A percentile compares a stretch with the other conserved stretches of the same genome.
Conservation (phyloP, 23 tunicate genomes). For the Trididemnum clinides region DNA sequence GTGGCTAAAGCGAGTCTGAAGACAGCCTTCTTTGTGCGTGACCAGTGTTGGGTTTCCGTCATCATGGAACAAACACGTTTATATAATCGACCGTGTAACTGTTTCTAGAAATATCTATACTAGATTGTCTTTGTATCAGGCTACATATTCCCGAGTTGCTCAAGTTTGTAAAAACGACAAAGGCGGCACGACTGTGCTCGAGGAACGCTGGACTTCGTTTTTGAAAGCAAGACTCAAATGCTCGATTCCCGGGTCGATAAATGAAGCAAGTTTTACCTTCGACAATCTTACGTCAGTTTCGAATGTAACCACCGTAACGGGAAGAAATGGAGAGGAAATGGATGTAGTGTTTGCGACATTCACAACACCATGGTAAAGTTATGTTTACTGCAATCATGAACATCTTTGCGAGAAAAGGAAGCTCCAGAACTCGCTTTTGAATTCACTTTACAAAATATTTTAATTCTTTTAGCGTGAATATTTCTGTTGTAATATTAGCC, state of each 20-base stretch:
- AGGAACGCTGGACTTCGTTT: slow-evolving; percentile 69
- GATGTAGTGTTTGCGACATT: slow-evolving; percentile 85
- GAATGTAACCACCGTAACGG: slow-evolving; percentile 55
- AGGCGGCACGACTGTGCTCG: slow-evolving; percentile 59
- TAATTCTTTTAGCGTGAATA: too few species aligned
- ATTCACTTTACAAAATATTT: too few species aligned
- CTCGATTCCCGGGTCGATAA: slow-evolving; percentile 22
- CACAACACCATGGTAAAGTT: slow-evolving; percentile 92
- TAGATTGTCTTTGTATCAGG: slow-evolving; percentile 7
- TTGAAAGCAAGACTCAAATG: slow-evolving; percentile 82
- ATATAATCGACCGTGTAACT: too few species aligned
- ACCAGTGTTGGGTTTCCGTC: too few species aligned
- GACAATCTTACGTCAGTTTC: slow-evolving; percentile 82
- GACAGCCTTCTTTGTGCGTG: too few species aligned
- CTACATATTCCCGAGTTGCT: slow-evolving; percentile 68
- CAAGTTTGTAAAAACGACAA: slow-evolving; percentile 84
- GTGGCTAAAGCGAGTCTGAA: too few species aligned
- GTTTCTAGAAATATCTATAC: too few species aligned
- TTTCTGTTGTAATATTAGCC: too few species aligned
- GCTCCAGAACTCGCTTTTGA: too few species aligned
- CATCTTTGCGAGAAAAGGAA: too few species aligned
- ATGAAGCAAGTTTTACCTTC: slow-evolving; percentile 30
- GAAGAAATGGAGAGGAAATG: slow-evolving; percentile 20
- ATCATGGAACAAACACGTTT: too few species aligned
- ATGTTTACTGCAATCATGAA: too few species aligned